These are phyloP conservation scores for Pristionchus exspectatus DNA, from an alignment of 2,888 invertebrate genomes.

Conservation along the genomic window DNA sequence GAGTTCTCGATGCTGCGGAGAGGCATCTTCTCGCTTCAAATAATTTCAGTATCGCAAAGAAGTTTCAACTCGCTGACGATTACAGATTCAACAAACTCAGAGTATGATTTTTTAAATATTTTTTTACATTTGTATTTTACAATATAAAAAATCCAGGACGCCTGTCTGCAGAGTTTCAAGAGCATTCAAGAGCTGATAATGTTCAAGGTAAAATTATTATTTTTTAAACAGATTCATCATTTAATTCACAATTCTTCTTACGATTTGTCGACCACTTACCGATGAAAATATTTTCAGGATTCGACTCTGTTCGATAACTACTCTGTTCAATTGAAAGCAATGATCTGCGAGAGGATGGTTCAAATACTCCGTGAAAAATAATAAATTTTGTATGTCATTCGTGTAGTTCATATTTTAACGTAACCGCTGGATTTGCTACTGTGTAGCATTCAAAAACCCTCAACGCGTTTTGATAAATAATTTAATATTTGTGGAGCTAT, in stretches of 20 bases:
- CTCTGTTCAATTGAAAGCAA: not conserved
- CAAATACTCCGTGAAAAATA: not conserved
- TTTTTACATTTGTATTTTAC: not conserved
- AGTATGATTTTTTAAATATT: not conserved
- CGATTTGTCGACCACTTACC: not conserved
- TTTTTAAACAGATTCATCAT: too few species aligned
- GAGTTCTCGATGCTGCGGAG: too few species aligned
- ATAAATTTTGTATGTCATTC: too few species aligned
- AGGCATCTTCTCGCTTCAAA: not conserved
- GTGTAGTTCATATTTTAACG: too few species aligned
- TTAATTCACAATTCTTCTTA: too few species aligned
- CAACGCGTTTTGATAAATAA: too few species aligned
- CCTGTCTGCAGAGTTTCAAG: not conserved
- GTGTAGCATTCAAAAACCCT: too few species aligned
- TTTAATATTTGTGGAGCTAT: too few species aligned
- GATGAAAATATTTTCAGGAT: not conserved
- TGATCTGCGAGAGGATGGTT: not conserved
- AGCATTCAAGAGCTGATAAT: not conserved
- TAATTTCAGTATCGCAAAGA: not conserved
- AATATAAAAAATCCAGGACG: not conserved
- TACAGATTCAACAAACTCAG: too few species aligned
- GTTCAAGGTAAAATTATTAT: not conserved
- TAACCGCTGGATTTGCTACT: too few species aligned
- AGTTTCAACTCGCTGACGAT: not conserved
- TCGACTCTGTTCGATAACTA: not conserved